These are phyloP conservation scores for Phylloscopus trochilus DNA, from an alignment of 2,113 vertebrate species.

Conservation along the genomic window DNA sequence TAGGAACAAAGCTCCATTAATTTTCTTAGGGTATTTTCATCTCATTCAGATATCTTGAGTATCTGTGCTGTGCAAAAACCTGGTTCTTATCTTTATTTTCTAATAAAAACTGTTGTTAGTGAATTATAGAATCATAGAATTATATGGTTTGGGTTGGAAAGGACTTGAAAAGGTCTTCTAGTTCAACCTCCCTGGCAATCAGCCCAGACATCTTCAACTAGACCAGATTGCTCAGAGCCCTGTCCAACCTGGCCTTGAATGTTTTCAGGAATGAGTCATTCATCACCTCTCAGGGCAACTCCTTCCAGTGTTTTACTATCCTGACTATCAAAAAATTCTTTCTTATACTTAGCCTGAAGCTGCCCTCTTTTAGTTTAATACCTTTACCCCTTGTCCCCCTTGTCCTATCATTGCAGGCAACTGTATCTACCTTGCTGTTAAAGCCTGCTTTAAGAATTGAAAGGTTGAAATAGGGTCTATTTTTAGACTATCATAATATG, in stretches of 20 bases:
- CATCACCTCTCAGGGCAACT: background rate
- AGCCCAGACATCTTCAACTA: background rate
- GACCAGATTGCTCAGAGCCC: background rate
- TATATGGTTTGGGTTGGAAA: background rate
- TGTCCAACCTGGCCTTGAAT: background rate
- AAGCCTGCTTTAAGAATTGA: background rate
- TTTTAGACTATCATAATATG: background rate
- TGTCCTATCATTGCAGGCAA: background rate
- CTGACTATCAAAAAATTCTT: background rate
- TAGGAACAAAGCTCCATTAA: background rate
- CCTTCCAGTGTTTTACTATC: background rate
- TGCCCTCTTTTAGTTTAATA: background rate
- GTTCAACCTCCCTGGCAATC: background rate
- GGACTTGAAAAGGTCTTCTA: background rate
- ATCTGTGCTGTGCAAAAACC: background rate
- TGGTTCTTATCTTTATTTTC: background rate
- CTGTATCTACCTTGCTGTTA: background rate
- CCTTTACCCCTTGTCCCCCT: accelerated
- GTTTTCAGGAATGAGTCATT: background rate
- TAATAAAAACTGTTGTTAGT: background rate
- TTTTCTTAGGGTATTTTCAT: background rate
- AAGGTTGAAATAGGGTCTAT: background rate
- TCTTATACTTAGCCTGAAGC: background rate
- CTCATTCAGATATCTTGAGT: background rate
- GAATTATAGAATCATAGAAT: background rate